These are phyloP conservation scores for Strongylocentrotus purpuratus DNA, from an alignment of 35 echinoderm and acorn worm genomes.

Conservation along the genomic window DNA sequence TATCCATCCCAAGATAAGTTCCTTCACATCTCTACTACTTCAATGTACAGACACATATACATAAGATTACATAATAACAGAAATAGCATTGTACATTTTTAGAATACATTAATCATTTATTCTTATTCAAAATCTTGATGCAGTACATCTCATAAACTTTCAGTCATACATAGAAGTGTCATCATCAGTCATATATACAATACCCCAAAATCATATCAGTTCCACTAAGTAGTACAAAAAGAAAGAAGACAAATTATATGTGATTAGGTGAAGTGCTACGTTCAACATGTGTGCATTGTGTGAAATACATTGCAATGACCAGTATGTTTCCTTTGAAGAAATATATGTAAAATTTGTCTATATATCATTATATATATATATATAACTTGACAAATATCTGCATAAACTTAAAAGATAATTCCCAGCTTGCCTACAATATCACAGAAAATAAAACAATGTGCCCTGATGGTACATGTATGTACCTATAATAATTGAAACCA, in stretches of 20 bases:
- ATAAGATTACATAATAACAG: neutral
- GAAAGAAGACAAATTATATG: neutral
- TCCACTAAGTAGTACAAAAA: neutral
- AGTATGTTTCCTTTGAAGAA: neutral
- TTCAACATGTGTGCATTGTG: neutral
- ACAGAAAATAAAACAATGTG: neutral
- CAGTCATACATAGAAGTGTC: neutral
- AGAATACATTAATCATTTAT: conserved; percentile 13
- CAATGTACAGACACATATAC: neutral
- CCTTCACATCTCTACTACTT: neutral
- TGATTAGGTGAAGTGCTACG: neutral
- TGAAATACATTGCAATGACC: neutral
- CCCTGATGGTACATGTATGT: neutral
- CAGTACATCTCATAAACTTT: conserved; percentile 6
- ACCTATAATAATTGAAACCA: neutral
- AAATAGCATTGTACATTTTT: neutral
- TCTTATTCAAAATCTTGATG: neutral
- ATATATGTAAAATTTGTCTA: neutral
- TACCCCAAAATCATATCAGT: neutral
- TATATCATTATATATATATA: neutral
- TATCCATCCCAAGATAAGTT: neutral
- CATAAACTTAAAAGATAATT: neutral
- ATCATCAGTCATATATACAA: conserved; percentile 5
- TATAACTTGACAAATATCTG: neutral
- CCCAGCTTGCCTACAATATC: neutral